A percentile compares a stretch with the other conserved stretches of the same genome.
Conservation (phyloP, 1,140 invertebrate genomes). For the Schlechtendalia chinensis region DNA sequence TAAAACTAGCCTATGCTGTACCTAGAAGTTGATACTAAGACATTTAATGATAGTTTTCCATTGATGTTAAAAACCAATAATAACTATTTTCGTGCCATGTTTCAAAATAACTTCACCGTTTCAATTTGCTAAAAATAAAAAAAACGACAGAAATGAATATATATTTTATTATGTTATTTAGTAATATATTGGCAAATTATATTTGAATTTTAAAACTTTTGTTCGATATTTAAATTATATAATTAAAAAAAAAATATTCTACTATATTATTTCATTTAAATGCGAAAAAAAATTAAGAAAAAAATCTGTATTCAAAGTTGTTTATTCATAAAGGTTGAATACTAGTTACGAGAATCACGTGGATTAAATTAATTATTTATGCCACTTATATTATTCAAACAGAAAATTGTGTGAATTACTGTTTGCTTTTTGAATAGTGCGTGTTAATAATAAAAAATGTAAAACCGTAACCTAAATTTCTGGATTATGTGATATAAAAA, state of each 20-base stretch:
- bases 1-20: too few species aligned
- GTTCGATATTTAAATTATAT: not conserved
- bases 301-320: too few species aligned
- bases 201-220: not conserved
- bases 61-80: too few species aligned
- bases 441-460: not conserved
- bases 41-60: too few species aligned
- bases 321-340: not conserved
- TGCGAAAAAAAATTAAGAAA: too few species aligned
- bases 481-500: not conserved
- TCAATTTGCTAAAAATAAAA: too few species aligned
- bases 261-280: too few species aligned
- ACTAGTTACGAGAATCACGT: not conserved
- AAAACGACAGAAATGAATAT: too few species aligned
- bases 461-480: not conserved
- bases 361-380: constrained; percentile 1
- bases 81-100: too few species aligned
- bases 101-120: too few species aligned
- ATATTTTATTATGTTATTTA: not conserved
- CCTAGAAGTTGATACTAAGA: too few species aligned
- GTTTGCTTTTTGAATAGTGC: not conserved
- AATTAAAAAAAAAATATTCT: not conserved
- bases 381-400: not conserved
- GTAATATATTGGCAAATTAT: too few species aligned
- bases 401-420: not conserved